Evolutionary conservation across 2,888 invertebrate genomes (phyloP).

Genomic region (Halocaridina rubra): DNA sequence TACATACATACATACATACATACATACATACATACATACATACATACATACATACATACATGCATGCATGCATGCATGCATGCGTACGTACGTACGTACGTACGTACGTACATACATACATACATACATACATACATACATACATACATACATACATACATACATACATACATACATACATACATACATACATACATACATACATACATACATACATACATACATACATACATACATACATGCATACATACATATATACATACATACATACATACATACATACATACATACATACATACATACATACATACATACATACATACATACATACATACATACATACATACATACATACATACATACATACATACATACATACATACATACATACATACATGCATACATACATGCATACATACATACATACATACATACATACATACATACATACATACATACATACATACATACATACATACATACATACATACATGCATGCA

Average conservation of each 20-base stretch:
- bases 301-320: not conserved
- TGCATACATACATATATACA: not conserved
- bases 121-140: no score
- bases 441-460: no score
- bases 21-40: no score
- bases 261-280: not conserved
- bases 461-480: no score
- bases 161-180: not conserved
- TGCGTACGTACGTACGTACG: no score
- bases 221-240: not conserved
- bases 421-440: no score
- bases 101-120: no score
- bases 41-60: no score
- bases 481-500: not conserved
- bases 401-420: not conserved
- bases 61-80: no score
- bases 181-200: not conserved
- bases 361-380: not conserved
- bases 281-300: not conserved
- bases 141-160: conserved; percentile 10
- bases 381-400: not conserved
- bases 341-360: not conserved
- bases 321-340: not conserved
- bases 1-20: no score
- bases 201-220: not conserved